Evolutionary conservation across 2,113 vertebrate species (phyloP).

Genomic region (Indri indri): DNA sequence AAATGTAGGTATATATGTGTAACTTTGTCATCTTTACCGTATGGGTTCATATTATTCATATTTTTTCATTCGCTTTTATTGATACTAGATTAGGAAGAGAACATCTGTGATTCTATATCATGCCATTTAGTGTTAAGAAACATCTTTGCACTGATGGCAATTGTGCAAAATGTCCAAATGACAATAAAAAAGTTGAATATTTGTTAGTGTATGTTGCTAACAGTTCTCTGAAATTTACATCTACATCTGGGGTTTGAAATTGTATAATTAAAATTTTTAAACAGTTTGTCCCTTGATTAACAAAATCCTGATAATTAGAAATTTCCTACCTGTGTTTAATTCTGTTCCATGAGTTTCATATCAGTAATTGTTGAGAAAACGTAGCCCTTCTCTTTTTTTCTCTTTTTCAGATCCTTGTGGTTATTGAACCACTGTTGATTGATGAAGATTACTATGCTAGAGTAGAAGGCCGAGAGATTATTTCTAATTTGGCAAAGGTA

Average conservation of each 20-base stretch:
- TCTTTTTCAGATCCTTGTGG: constrained; percentile 93
- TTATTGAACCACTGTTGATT: constrained; percentile 97
- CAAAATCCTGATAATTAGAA: neutral
- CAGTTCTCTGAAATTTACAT: neutral
- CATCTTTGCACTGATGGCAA: neutral
- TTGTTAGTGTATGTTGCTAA: neutral
- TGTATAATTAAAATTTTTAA: neutral
- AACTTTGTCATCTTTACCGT: neutral
- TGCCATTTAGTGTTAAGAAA: neutral
- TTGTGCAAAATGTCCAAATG: neutral
- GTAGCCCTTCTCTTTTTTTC: neutral
- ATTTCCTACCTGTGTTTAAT: neutral
- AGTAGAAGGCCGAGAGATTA: constrained; percentile 99
- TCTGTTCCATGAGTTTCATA: neutral
- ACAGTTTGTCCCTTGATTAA: neutral
- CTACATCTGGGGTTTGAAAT: neutral
- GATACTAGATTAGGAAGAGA: neutral
- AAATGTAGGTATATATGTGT: neutral
- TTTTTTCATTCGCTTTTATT: neutral
- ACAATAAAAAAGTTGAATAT: neutral
- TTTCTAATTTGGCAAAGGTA: constrained; percentile 99
- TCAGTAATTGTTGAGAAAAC: constrained; percentile 7
- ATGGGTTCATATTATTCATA: neutral
- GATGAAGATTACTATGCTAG: constrained; percentile 99
- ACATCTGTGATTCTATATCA: neutral